phyloP scores from a whole-genome alignment of 2,113 vertebrate genomes.

The Dicaeum eximium region DNA sequence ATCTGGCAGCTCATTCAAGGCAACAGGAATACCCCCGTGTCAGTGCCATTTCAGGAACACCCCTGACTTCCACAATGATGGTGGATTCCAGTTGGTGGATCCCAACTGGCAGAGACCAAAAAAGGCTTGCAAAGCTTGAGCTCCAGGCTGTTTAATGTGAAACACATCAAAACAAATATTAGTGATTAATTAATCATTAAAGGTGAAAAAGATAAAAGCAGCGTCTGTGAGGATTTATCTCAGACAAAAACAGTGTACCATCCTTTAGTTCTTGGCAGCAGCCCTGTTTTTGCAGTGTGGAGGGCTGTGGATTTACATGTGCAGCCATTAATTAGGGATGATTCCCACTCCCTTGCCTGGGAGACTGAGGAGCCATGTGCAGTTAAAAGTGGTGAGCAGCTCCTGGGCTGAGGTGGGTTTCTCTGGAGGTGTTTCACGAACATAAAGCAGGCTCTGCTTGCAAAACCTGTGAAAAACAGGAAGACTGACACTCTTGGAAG shows the following conservation, averaged over 20 bases:
- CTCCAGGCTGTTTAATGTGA: constrained; percentile 34
- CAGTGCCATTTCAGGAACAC: background rate
- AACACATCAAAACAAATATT: constrained; percentile 44
- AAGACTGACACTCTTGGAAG: background rate
- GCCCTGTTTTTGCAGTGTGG: background rate
- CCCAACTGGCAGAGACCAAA: background rate
- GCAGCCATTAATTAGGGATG: background rate
- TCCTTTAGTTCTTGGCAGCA: background rate
- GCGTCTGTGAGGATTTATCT: background rate
- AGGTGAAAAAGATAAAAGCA: constrained; percentile 33
- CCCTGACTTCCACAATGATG: fast-evolving
- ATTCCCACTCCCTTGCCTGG: background rate
- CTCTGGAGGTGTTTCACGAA: background rate
- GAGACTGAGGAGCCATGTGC: background rate
- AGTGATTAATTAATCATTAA: constrained; percentile 30
- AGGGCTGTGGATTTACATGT: constrained; percentile 18
- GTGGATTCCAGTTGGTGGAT: fast-evolving
- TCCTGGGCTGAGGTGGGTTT: background rate
- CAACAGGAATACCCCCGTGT: background rate
- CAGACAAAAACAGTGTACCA: background rate
- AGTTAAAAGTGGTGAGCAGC: background rate
- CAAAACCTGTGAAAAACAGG: background rate
- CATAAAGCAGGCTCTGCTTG: background rate
- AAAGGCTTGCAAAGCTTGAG: background rate
- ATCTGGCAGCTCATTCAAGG: background rate